Evolutionary conservation across 2,113 vertebrate genomes (phyloP), one percentile per base, ranked within the genome.

Genomic region (Alosa alosa): DNA sequence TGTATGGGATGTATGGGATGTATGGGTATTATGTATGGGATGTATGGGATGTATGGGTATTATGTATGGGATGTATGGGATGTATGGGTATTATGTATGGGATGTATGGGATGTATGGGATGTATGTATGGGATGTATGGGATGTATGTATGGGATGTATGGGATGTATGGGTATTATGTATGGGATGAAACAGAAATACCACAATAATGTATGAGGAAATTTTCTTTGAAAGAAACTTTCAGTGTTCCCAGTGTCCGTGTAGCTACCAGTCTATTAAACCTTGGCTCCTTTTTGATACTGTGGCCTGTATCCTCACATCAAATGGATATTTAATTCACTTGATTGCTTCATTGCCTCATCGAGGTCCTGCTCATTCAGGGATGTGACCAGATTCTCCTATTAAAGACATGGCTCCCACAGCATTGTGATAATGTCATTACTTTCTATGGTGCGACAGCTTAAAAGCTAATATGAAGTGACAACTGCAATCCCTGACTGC

Each of bases 341-440:
- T 78, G 10, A 36, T 39, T 78, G 72, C 25, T 78, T 72, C 64
- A 72, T 72, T 72, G 64, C n/a, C 64, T 72, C 64, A 72, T 72
- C 36, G 13, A 39, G 31, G 72, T 78, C 25, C 10, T 78, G 25
- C 72, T 78, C 72, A 39, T 78, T 78, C 31, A 39, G 13, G 72
- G 31, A 17, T 78, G 36, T 78, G 72, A 78, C 72, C 72, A 36
- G 31, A 1, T 18, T 60, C 25, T 46, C 47, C 81, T 64, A 86
- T 81, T 75, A 57, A 41, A 78, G 50, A 81, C 64, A 47, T 46
- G 9, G 60, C 49, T 60, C 82, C 81, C 60, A 46, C 15, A 49
- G 52, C 83, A 84, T 84, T 84, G 86, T 87, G 83, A 82, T 87
- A 84, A 84, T 87, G 75, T 87, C 83, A 84, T 87, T 87, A 87